These are phyloP conservation scores for Spheniscus humboldti DNA, from an alignment of 2,797 vertebrate species.

Conservation along the genomic window DNA sequence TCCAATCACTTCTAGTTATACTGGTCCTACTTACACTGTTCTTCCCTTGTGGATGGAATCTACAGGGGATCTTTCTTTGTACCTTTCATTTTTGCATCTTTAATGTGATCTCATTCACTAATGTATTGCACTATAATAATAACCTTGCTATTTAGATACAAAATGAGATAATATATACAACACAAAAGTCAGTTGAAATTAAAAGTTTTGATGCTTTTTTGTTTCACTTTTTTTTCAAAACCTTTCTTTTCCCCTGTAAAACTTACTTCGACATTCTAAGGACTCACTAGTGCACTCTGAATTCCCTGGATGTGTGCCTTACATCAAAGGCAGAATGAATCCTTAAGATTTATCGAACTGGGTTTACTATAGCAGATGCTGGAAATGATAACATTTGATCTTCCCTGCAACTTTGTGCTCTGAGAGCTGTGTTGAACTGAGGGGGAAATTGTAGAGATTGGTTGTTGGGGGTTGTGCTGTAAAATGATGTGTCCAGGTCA, in stretches of 20 bases:
- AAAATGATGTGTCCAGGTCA: background rate
- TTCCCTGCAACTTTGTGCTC: background rate
- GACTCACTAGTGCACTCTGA: background rate
- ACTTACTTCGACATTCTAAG: background rate
- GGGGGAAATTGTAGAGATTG: background rate
- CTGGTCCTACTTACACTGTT: background rate
- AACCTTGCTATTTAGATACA: background rate
- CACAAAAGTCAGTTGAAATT: background rate
- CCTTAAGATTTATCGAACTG: background rate
- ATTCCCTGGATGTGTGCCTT: background rate
- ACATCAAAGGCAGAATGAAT: background rate
- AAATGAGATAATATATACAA: background rate
- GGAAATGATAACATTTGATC: background rate
- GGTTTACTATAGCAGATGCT: background rate
- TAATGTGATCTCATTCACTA: background rate
- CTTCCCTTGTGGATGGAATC: background rate
- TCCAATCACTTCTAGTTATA: background rate
- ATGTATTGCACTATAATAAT: background rate
- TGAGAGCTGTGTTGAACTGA: accelerated
- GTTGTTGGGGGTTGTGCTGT: background rate
- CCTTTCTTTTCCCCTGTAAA: background rate
- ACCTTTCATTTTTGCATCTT: background rate
- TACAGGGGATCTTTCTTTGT: background rate
- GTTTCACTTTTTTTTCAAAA: background rate
- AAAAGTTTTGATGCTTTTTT: background rate